These are phyloP conservation scores for Hassar affinis DNA, from an alignment of 2,113 vertebrate genomes.

Conservation along the genomic window DNA sequence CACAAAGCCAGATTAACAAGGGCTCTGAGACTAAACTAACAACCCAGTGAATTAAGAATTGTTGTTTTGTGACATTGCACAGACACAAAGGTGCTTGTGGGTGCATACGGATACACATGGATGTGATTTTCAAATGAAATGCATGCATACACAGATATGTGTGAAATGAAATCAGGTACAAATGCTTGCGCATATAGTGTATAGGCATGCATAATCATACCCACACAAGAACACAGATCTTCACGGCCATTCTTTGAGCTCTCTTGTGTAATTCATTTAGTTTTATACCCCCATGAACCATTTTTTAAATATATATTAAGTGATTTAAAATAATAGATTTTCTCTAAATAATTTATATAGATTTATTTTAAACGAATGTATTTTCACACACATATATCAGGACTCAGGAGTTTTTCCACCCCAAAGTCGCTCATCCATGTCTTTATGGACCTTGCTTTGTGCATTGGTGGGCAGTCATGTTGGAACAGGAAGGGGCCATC, in stretches of 20 bases:
- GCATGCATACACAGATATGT: not conserved
- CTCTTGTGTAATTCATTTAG: not conserved
- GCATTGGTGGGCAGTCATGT: too few species aligned
- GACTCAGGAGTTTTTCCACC: too few species aligned
- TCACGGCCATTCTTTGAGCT: not conserved
- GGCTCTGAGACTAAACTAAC: slow-evolving; percentile 63
- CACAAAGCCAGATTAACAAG: slow-evolving; percentile 51
- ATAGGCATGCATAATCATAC: not conserved
- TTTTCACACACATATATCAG: too few species aligned
- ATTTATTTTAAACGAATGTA: too few species aligned
- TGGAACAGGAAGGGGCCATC: too few species aligned
- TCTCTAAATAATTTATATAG: too few species aligned
- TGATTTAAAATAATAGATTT: too few species aligned
- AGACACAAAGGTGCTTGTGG: not conserved
- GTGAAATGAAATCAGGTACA: not conserved
- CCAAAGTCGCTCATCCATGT: too few species aligned
- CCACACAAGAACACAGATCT: not conserved
- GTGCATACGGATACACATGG: not conserved
- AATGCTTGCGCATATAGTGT: not conserved
- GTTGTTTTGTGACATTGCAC: slow-evolving; percentile 27
- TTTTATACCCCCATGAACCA: not conserved
- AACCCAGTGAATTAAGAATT: slow-evolving; percentile 53
- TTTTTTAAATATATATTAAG: too few species aligned
- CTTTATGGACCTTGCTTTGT: too few species aligned
- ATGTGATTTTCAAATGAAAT: not conserved